Evolutionary conservation across 2,113 vertebrate genomes (phyloP).

Genomic region (Thamnaconus septentrionalis): DNA sequence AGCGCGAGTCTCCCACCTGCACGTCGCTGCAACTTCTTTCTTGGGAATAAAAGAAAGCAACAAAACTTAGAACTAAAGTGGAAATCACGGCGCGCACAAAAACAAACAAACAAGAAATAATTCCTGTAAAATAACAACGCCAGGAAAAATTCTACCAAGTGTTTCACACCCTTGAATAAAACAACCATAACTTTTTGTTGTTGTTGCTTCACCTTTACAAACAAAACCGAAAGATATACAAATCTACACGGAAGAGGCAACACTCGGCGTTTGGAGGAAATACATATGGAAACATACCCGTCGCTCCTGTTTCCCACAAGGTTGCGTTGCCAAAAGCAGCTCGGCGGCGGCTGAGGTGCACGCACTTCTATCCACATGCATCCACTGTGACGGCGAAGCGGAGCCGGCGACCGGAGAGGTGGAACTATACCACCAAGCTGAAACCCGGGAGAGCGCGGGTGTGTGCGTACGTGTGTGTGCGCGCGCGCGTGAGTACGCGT

Average conservation of each 20-base stretch:
- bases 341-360: constrained; percentile 47
- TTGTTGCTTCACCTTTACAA: no score
- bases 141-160: no score
- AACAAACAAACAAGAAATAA: no score
- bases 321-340: constrained; percentile 39
- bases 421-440: constrained; percentile 66
- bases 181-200: no score
- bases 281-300: constrained; percentile 62
- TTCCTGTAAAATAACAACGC: no score
- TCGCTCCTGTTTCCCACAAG: constrained; percentile 15
- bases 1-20: constrained; percentile 32
- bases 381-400: constrained; percentile 63
- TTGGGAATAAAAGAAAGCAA: no score
- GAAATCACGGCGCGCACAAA: no score
- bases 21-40: background rate
- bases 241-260: background rate
- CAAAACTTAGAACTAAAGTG: no score
- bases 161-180: no score
- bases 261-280: no score
- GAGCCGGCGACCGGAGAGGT: constrained; percentile 71
- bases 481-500: no score
- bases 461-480: no score
- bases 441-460: constrained; percentile 41
- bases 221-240: background rate
- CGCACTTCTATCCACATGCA: constrained; percentile 66